These are phyloP conservation scores for Ia io DNA, from an alignment of 2,113 vertebrate species.

Conservation along the genomic window DNA sequence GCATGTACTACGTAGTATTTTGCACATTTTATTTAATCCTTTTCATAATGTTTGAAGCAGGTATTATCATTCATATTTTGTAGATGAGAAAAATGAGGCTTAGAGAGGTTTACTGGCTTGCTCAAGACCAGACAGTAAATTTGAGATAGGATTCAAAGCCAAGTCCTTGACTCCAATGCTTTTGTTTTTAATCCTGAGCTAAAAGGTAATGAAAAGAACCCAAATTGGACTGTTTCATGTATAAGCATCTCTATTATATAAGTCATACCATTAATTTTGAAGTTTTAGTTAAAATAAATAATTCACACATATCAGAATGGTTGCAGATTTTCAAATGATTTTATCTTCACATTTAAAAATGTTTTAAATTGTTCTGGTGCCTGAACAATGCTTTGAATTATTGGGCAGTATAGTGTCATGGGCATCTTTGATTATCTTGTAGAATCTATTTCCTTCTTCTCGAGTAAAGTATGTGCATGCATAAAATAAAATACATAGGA, in stretches of 20 bases:
- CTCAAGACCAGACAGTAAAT: not conserved
- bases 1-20: not conserved
- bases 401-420: not conserved
- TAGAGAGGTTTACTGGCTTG: not conserved
- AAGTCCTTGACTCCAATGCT: constrained; percentile 17
- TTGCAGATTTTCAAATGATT: not conserved
- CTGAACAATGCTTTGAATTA: not conserved
- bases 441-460: not conserved
- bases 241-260: not conserved
- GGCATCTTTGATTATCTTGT: not conserved
- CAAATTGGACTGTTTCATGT: not conserved
- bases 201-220: not conserved
- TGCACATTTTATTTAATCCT: not conserved
- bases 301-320: not conserved
- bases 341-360: not conserved
- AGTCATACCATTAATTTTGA: constrained; percentile 15
- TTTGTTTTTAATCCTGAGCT: constrained; percentile 7
- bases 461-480: not conserved
- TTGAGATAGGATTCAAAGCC: constrained; percentile 34
- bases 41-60: constrained; percentile 31
- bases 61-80: constrained; percentile 23
- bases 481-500: not conserved
- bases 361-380: not conserved
- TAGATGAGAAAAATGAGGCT: constrained; percentile 26
- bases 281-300: not conserved